Evolutionary conservation across 2,113 vertebrate genomes (phyloP).

Genomic region (Hydrolagus affinis): DNA sequence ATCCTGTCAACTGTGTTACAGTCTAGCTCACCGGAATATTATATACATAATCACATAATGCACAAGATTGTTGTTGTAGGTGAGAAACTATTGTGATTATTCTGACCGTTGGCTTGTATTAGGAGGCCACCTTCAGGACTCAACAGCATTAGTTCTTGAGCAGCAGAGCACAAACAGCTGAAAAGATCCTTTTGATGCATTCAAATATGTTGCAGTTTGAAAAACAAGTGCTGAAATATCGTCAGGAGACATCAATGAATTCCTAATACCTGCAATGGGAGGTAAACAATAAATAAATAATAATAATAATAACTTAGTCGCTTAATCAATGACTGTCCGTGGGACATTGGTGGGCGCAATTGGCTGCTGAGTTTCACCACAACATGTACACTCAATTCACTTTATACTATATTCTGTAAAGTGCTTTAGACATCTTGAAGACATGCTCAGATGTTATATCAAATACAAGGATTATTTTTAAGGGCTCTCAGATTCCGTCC

Average conservation of each 20-base stretch:
- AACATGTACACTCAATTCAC: no score
- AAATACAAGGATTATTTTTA: no score
- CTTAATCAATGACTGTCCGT: no score
- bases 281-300: neutral
- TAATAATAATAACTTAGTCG: no score
- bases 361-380: no score
- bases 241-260: neutral
- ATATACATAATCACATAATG: neutral
- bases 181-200: neutral
- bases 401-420: no score
- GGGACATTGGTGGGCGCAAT: no score
- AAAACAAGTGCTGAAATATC: neutral
- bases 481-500: no score
- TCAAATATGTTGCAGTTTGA: neutral
- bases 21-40: neutral
- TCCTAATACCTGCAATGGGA: neutral
- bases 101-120: neutral
- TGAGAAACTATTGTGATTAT: neutral
- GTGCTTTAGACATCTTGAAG: no score
- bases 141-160: neutral
- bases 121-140: neutral
- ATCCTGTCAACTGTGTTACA: neutral
- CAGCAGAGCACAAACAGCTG: neutral
- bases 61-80: neutral
- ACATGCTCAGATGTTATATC: no score